These are phyloP conservation scores for Heliconius hortense DNA, from an alignment of 2,888 invertebrate genomes.

Conservation along the genomic window DNA sequence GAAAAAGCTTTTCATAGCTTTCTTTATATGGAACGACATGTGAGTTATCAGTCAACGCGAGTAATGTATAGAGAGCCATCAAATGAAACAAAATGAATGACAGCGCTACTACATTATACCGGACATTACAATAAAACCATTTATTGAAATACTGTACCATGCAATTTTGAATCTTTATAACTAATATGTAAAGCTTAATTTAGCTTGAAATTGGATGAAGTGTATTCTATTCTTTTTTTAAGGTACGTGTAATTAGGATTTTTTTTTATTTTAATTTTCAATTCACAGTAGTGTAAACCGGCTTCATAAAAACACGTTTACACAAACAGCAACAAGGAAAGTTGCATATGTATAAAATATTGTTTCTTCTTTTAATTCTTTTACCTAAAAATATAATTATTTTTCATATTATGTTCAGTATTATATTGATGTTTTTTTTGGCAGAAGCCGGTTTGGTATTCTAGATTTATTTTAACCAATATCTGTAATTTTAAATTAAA, in stretches of 20 bases:
- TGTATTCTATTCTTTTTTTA: constrained; percentile 16
- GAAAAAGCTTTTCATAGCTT: constrained; percentile 35
- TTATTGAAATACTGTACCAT: not conserved
- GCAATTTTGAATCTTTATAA: not conserved
- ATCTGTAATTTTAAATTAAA: too few species aligned
- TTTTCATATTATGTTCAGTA: not conserved
- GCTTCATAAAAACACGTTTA: constrained; percentile 25
- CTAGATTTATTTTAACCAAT: too few species aligned
- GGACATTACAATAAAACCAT: constrained; percentile 28
- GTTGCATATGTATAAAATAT: not conserved
- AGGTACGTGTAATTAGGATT: constrained; percentile 22
- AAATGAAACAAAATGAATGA: constrained; percentile 38
- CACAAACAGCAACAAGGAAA: constrained; percentile 18
- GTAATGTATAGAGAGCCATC: constrained; percentile 40
- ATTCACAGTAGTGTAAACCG: constrained; percentile 27
- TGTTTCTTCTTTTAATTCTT: not conserved
- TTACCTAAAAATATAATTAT: not conserved
- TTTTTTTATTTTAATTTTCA: constrained; percentile 25
- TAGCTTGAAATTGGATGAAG: not conserved
- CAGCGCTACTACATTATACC: constrained; percentile 37
- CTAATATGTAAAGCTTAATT: not conserved
- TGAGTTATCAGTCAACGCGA: constrained; percentile 37
- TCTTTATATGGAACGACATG: constrained; percentile 37
- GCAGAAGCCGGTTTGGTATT: too few species aligned
- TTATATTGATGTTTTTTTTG: too few species aligned